A percentile compares a stretch with the other conserved stretches of the same genome.
Conservation (phyloP, 2,888 invertebrate genomes). For the Seira ritae region DNA sequence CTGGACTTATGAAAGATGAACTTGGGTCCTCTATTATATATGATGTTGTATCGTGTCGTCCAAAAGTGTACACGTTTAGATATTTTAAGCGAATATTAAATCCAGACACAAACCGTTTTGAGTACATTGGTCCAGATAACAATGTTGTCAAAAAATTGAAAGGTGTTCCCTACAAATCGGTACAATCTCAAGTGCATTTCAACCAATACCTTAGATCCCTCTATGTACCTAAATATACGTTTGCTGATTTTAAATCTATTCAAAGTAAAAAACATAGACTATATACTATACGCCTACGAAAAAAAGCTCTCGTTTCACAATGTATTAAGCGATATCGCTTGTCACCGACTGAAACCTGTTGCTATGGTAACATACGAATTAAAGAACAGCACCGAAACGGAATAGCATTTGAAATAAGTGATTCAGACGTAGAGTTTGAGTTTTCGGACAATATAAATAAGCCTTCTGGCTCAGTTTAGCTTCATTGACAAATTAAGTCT, state of each 20-base stretch:
- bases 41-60: neutral
- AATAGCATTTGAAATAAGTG: neutral
- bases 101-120: too few species aligned
- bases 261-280: conserved; percentile 11
- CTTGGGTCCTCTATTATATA: neutral
- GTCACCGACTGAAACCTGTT: neutral
- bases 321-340: conserved; percentile 11
- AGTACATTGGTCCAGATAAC: neutral
- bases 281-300: neutral
- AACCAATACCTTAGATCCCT: too few species aligned
- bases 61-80: neutral
- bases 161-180: neutral
- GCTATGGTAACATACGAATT: conserved; percentile 5
- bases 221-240: too few species aligned
- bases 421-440: too few species aligned
- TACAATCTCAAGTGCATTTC: neutral
- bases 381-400: neutral
- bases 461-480: too few species aligned
- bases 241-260: conserved; percentile 4
- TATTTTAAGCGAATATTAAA: neutral
- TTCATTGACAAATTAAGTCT: too few species aligned
- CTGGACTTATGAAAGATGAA: conserved; percentile 13
- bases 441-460: too few species aligned
- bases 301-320: neutral
- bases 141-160: conserved; percentile 16